phyloP scores from a whole-genome alignment of 2,113 vertebrate genomes.

The Cheilinus undulatus region DNA sequence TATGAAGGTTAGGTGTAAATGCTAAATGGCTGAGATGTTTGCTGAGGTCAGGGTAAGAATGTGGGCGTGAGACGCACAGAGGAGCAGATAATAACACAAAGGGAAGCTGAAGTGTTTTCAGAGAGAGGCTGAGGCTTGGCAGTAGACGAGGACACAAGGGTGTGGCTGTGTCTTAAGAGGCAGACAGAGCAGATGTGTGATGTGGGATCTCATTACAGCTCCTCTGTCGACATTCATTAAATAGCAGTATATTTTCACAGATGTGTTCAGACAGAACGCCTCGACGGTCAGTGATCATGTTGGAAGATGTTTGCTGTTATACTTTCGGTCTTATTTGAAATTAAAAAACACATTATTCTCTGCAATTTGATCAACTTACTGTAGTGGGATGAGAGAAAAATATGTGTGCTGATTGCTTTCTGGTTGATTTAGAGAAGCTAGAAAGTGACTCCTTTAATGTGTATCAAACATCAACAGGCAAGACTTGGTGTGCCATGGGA shows the following conservation, averaged over 20 bases:
- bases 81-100: slow-evolving; percentile 29
- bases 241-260: neutral
- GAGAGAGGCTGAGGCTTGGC: slow-evolving; percentile 11
- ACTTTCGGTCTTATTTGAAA: neutral
- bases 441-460: too few species aligned
- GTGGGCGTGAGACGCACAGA: slow-evolving; percentile 12
- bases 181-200: slow-evolving; percentile 32
- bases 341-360: neutral
- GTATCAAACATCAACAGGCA: too few species aligned
- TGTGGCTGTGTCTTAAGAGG: slow-evolving; percentile 30
- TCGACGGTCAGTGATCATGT: neutral
- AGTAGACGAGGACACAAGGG: slow-evolving; percentile 35
- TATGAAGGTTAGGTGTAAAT: neutral
- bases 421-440: neutral
- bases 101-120: slow-evolving; percentile 17
- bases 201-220: slow-evolving; percentile 3
- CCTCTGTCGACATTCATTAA: slow-evolving; percentile 3
- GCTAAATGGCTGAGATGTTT: neutral
- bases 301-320: neutral
- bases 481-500: too few species aligned
- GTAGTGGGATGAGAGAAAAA: neutral
- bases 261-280: neutral
- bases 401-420: neutral
- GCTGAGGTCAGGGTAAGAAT: slow-evolving; percentile 13
- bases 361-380: slow-evolving; percentile 17